Conservation (phyloP, 2,888 invertebrate species). For the Junonia oenone region DNA sequence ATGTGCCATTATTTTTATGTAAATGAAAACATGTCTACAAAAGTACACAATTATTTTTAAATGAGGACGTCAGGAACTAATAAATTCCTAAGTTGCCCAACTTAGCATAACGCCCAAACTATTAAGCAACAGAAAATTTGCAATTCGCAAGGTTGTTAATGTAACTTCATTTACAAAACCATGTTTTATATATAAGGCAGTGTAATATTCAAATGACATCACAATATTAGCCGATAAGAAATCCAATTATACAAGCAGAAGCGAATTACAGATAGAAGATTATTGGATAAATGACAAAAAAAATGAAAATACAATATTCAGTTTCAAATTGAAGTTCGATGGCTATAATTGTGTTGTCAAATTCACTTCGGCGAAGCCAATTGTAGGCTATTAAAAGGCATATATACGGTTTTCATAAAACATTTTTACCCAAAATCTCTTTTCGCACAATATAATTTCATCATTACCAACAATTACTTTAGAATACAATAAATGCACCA, state of each 20-base stretch:
- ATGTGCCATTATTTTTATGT: no score
- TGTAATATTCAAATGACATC: conserved; percentile 30
- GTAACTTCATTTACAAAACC: conserved; percentile 35
- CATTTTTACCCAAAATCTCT: conserved; percentile 5
- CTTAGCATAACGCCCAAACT: no score
- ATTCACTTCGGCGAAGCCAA: conserved; percentile 38
- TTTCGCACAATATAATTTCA: conserved; percentile 13
- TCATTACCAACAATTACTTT: conserved; percentile 17
- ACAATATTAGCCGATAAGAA: conserved; percentile 10
- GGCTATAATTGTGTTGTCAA: conserved; percentile 19
- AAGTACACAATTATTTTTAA: no score
- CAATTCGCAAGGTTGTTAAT: conserved; percentile 15
- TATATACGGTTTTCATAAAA: conserved; percentile 5
- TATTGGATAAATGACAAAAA: no score
- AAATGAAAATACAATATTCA: neutral
- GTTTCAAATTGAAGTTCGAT: neutral
- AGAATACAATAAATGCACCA: conserved; percentile 20
- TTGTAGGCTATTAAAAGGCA: neutral
- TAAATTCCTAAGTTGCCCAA: no score
- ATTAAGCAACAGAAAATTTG: neutral
- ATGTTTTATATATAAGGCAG: conserved; percentile 46
- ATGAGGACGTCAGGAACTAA: no score
- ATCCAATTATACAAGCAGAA: neutral
- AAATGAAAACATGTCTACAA: no score
- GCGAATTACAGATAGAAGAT: neutral